phyloP scores from a whole-genome alignment of 1,140 invertebrate species.

The Leptinotarsa lineolata region DNA sequence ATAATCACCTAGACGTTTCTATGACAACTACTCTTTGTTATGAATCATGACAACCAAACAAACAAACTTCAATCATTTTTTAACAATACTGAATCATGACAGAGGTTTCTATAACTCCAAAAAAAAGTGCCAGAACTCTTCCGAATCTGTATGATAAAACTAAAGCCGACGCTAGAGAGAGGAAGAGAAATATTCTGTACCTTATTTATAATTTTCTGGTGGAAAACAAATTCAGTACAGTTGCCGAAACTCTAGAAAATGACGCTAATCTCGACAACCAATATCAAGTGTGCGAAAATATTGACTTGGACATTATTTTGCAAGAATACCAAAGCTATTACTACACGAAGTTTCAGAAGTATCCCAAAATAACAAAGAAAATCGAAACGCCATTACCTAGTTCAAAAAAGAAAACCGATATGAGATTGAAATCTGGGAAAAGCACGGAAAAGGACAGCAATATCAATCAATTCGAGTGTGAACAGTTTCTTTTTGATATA shows the following conservation, averaged over 20 bases:
- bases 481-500: constrained; percentile 45
- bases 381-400: constrained; percentile 19
- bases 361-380: constrained; percentile 77
- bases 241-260: constrained; percentile 63
- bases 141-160: constrained; percentile 58
- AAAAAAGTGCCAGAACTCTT: constrained; percentile 32
- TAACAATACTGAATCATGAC: constrained; percentile 22
- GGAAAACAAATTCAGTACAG: constrained; percentile 71
- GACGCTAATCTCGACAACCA: constrained; percentile 73
- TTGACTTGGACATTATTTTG: constrained; percentile 84
- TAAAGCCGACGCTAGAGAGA: constrained; percentile 64
- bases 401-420: not conserved
- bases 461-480: constrained; percentile 29
- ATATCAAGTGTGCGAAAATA: constrained; percentile 86
- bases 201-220: constrained; percentile 76
- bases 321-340: constrained; percentile 90
- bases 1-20: not conserved
- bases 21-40: not conserved
- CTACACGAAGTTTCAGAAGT: constrained; percentile 81
- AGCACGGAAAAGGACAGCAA: constrained; percentile 1
- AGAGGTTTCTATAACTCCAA: constrained; percentile 25
- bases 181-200: constrained; percentile 76
- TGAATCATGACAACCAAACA: not conserved
- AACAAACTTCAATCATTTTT: not conserved
- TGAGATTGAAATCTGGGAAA: not conserved